phyloP scores from a whole-genome alignment of 2,888 invertebrate species.

The Epicampocera succincta region DNA sequence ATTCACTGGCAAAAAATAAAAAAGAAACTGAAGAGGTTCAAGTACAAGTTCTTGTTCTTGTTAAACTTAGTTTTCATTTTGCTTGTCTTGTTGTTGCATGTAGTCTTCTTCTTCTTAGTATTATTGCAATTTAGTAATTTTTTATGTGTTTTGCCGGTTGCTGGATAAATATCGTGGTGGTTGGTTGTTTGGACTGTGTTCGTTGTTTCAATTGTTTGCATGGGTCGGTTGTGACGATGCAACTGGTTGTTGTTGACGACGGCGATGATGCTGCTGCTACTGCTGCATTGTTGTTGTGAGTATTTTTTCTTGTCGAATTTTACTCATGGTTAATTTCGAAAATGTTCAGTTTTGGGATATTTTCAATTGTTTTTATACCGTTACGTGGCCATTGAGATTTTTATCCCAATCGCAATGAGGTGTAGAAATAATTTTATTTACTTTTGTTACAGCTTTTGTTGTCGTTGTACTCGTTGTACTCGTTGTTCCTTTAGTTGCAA shows the following conservation, averaged over 20 bases:
- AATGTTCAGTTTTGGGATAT: slow-evolving; percentile 64
- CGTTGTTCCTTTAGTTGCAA: not conserved
- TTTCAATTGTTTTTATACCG: slow-evolving; percentile 68
- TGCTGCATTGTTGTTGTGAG: slow-evolving; percentile 27
- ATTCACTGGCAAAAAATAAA: slow-evolving; percentile 36
- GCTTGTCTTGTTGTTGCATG: slow-evolving; percentile 35
- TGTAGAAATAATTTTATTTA: slow-evolving; percentile 62
- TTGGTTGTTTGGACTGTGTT: slow-evolving; percentile 33
- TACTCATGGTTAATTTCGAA: slow-evolving; percentile 59
- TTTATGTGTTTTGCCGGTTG: slow-evolving; percentile 51
- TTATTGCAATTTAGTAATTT: slow-evolving; percentile 40
- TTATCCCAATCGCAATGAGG: slow-evolving; percentile 65
- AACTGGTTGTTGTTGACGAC: slow-evolving; percentile 69
- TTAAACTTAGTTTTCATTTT: slow-evolving; percentile 48
- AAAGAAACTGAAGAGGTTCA: slow-evolving; percentile 38
- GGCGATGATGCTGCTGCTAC: slow-evolving; percentile 54
- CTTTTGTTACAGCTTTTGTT: slow-evolving; percentile 36
- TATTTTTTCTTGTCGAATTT: slow-evolving; percentile 41
- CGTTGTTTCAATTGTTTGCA: slow-evolving; percentile 40
- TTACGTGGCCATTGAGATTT: slow-evolving; percentile 66
- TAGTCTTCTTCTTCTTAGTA: slow-evolving; percentile 8
- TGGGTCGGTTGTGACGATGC: slow-evolving; percentile 58
- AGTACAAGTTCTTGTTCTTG: slow-evolving; percentile 60
- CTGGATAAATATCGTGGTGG: slow-evolving; percentile 36
- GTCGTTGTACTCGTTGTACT: slow-evolving; percentile 19